These are phyloP conservation scores for Sphaerophoria taeniata DNA, from an alignment of 2,888 invertebrate species.

Conservation along the genomic window DNA sequence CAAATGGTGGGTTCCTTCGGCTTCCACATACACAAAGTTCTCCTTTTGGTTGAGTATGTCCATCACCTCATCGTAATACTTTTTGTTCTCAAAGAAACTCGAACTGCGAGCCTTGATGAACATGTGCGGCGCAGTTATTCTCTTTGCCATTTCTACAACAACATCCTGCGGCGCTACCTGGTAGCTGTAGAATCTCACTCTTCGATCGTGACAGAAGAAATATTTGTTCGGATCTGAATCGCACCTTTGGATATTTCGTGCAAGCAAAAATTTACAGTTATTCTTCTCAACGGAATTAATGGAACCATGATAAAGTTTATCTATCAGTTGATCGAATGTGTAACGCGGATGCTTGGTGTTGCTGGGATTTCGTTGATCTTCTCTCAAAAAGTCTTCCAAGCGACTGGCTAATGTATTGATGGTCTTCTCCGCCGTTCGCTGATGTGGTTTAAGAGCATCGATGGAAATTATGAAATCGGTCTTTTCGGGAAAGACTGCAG, in stretches of 20 bases:
- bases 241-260: constrained; percentile 85
- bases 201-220: constrained; percentile 87
- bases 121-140: constrained; percentile 86
- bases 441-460: constrained; percentile 81
- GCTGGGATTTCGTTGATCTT: constrained; percentile 82
- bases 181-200: constrained; percentile 84
- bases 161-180: constrained; percentile 81
- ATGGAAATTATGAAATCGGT: constrained; percentile 81
- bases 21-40: constrained; percentile 85
- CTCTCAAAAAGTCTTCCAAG: constrained; percentile 83
- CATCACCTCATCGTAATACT: constrained; percentile 85
- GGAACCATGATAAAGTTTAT: constrained; percentile 85
- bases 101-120: constrained; percentile 86
- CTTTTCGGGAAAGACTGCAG: constrained; percentile 84
- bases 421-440: constrained; percentile 78
- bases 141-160: constrained; percentile 83
- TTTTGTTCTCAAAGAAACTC: constrained; percentile 84
- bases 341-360: constrained; percentile 86
- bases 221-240: constrained; percentile 85
- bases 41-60: constrained; percentile 83
- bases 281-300: constrained; percentile 85
- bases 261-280: constrained; percentile 84
- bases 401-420: constrained; percentile 81
- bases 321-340: constrained; percentile 85
- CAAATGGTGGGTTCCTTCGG: constrained; percentile 89